These are phyloP conservation scores for Creontiades dilutus DNA, from an alignment of 2,888 invertebrate genomes.

Conservation along the genomic window DNA sequence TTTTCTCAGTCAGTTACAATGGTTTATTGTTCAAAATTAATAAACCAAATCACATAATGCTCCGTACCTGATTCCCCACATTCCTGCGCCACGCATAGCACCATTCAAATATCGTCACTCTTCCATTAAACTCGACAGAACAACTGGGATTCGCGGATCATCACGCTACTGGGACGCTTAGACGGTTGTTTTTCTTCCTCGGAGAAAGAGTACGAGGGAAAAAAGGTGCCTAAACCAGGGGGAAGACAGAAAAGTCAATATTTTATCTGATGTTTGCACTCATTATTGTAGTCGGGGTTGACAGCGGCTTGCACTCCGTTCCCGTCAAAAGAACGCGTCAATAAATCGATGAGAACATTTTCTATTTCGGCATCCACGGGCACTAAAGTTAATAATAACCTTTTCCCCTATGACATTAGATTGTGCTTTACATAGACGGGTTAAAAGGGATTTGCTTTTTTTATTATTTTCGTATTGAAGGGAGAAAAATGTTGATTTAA, in stretches of 20 bases:
- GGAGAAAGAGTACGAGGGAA: background rate
- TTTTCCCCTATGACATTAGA: background rate
- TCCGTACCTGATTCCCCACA: too few species aligned
- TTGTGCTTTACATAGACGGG: too few species aligned
- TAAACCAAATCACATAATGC: too few species aligned
- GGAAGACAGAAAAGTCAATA: slow-evolving; percentile 24
- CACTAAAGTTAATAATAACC: slow-evolving; percentile 8
- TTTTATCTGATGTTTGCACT: slow-evolving; percentile 39
- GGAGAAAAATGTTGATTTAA: too few species aligned
- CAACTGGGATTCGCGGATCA: background rate
- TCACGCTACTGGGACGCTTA: background rate
- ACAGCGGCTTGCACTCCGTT: slow-evolving; percentile 32
- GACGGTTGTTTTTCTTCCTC: background rate
- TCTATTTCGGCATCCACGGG: background rate
- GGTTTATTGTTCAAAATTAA: too few species aligned
- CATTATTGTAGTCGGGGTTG: slow-evolving; percentile 26
- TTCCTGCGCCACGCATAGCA: too few species aligned
- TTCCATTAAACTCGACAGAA: background rate
- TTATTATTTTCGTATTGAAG: too few species aligned
- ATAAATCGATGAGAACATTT: slow-evolving; percentile 16
- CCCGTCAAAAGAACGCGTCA: slow-evolving; percentile 26
- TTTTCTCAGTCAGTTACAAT: too few species aligned
- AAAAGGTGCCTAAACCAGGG: background rate
- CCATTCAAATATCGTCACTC: too few species aligned
- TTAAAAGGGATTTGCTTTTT: too few species aligned